Base-by-base conservation (phyloP, 2,113 vertebrate species). In the Pelodiscus sinensis region DNA sequence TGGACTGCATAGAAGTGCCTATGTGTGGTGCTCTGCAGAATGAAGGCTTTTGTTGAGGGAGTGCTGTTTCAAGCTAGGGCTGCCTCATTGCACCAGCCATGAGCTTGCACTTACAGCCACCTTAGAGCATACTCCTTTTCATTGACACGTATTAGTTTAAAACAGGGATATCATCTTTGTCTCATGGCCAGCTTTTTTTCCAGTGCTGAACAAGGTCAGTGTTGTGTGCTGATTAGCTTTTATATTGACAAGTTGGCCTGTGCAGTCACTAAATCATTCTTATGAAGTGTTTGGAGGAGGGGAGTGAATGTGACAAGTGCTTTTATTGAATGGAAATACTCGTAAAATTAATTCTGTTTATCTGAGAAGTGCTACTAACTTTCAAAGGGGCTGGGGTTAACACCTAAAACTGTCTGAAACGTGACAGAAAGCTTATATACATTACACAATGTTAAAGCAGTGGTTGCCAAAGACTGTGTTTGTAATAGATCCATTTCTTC, bases 341-440 rank as follows among this genome's bases (percentile, higher is more conserved):
- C 80, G 82, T 81, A 71, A 56, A 54, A 81, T 90, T 56, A 85
- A 90, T 82, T 92, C 58, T 92, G 22, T 83, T 96, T 92, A 78
- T 92, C 65, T 92, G 81, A 92, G 81, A 62, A 89, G 27, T 80
- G 65, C 52, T 24, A 92, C 35, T 92, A 79, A 85, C 55, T 87
- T 90, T 95, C 83, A 80, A 81, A 86, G 55, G 79, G 73, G 89
- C 71, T 90, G 79, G 55, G 56, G 79, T 83, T 55, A 93, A 89
- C 79, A 85, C 88, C 78, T 90, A 71, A 88, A 31, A 8, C 68
- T 71, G 13, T 68, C 65, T 87, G 58, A 83, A 92, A 91, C 8
- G 79, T 68, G 62, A n/a, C 8, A 68, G 86, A 38, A 84, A 87
- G 25, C 84, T 91, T 44, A 44, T 44, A 44, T 44, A 6, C 44